phyloP scores from a whole-genome alignment of 2,888 invertebrate species.

The Liopterus haemorrhoidalis region DNA sequence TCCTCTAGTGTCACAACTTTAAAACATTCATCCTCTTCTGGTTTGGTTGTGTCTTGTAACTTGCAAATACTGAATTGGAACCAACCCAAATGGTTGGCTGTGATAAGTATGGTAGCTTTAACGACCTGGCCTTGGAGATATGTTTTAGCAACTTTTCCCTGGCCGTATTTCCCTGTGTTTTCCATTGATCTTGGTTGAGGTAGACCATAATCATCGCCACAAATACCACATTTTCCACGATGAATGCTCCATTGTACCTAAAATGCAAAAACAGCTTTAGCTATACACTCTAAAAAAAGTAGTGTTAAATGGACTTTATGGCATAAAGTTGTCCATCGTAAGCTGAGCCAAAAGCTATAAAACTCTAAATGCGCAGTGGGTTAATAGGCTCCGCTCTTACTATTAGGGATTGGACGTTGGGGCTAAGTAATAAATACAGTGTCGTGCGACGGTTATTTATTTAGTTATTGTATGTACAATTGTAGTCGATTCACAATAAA shows the following conservation, averaged over 20 bases:
- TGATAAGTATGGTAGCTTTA: conserved; percentile 39
- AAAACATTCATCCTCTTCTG: conserved; percentile 38
- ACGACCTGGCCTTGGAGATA: conserved; percentile 40
- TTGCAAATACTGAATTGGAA: conserved; percentile 29
- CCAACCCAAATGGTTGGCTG: conserved; percentile 44
- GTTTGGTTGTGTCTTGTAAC: conserved; percentile 27
- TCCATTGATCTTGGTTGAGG: conserved; percentile 44
- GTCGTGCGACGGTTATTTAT: no score
- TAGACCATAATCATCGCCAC: conserved; percentile 42
- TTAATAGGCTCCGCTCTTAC: no score
- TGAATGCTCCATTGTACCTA: conserved; percentile 32
- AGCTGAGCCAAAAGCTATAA: no score
- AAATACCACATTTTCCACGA: conserved; percentile 42
- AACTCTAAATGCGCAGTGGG: no score
- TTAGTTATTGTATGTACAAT: no score
- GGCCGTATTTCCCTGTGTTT: conserved; percentile 46
- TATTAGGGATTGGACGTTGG: no score
- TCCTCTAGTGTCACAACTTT: conserved; percentile 29
- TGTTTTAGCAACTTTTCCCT: conserved; percentile 42
- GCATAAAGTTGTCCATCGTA: no score
- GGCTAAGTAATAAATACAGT: no score
- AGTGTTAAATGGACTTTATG: no score
- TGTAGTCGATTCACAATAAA: no score
- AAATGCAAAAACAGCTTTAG: conserved; percentile 7
- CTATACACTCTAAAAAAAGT: no score